phyloP scores from a whole-genome alignment of 2,888 invertebrate genomes.

The Brachypalpus laphriformis region DNA sequence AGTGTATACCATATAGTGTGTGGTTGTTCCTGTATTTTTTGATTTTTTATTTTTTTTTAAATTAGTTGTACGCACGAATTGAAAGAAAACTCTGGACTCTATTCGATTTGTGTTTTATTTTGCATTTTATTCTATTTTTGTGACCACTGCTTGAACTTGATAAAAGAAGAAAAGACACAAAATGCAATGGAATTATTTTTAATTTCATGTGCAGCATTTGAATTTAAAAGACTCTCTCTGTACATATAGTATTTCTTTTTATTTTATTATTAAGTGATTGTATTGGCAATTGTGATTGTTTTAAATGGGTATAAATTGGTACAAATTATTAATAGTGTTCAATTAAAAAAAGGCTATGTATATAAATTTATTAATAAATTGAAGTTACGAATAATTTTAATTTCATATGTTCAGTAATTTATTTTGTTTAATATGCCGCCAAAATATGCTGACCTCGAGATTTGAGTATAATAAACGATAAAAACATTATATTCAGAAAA shows the following conservation, averaged over 20 bases:
- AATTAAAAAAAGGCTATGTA: conserved; percentile 17
- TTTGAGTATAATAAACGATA: not conserved
- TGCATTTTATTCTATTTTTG: not conserved
- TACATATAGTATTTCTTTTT: not conserved
- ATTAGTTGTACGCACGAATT: conserved; percentile 10
- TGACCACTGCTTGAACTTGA: conserved; percentile 20
- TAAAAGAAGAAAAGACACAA: not conserved
- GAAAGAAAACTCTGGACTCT: conserved; percentile 7
- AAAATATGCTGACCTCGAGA: not conserved
- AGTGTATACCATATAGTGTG: not conserved
- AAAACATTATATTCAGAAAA: not conserved
- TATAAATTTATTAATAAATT: conserved; percentile 11
- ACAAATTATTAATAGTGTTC: conserved; percentile 55
- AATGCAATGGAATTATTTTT: conserved; percentile 2
- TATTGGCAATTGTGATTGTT: conserved; percentile 39
- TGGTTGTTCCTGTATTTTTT: not conserved
- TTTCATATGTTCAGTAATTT: not conserved
- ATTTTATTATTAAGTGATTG: conserved; percentile 12
- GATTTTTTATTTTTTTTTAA: not conserved
- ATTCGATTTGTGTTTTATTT: not conserved
- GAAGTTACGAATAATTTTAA: not conserved
- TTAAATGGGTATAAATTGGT: conserved; percentile 58
- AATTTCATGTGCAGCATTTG: conserved; percentile 8
- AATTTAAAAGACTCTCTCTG: conserved; percentile 6
- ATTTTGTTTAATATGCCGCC: not conserved